Base-by-base conservation (phyloP, 2,113 vertebrate species). In the Ranitomeya variabilis region DNA sequence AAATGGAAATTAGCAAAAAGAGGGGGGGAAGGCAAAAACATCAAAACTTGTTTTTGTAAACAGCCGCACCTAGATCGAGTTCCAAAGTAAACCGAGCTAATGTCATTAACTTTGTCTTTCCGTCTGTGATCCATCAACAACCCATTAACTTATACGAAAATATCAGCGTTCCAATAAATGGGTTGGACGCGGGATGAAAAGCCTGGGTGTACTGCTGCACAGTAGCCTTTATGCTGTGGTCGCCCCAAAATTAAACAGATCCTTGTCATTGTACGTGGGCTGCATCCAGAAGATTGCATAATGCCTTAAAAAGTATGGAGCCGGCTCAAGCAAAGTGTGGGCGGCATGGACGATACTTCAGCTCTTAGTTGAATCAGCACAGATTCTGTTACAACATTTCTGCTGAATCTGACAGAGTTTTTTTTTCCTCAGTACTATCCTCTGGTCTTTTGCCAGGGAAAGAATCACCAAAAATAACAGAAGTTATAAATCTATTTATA, bases 401-500 rank as follows among this genome's bases (percentile, higher is more conserved):
- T 77, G 87, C 87, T 78, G 73, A 84, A 67, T 83, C 59, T 6
- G n/a, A 77, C 55, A 14, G 14, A 52, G 14, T 45, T 59, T 69
- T 74, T 74, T 88, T 88, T 76, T 86, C 19, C 4, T 66, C 80
- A 84, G 87, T 89, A 84, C 81, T 84, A 83, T 84, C 87, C 87
- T 14, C 87, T 89, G 87, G 80, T 26, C 16, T 16, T 16, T 0
- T 57, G 87, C 87, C 87, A 89, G 60, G 52, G 19, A 87, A 64
- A 88, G 69, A 83, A 76, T 76, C 66, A 89, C 57, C 51, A 84
- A 84, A 62, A 89, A 76, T 78, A 89, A 89, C 81, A 83, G 81
- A 78, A 84, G 81, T 60, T 62, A 54, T n/a, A 69, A 74, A 11
- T 5, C 87, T 89, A 89, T 89, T 89, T 89, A 84, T 89, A 89